Percentiles rank a stretch among this genome's conserved stretches.
These are phyloP conservation scores for Achlya flavicornis DNA, from an alignment of 2,888 invertebrate species.

Conservation along the genomic window DNA sequence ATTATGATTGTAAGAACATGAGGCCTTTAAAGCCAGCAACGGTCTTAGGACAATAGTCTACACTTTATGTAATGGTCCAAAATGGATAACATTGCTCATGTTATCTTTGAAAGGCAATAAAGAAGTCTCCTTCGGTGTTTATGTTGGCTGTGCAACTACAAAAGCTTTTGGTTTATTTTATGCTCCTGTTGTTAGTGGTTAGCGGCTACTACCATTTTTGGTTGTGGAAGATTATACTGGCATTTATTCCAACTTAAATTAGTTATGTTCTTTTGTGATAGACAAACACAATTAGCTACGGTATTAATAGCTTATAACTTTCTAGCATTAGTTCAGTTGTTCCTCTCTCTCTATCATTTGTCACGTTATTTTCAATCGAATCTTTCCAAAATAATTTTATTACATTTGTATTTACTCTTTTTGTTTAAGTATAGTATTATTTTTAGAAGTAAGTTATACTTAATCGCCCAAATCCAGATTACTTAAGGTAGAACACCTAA, in stretches of 20 bases:
- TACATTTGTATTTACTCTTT: too few relatives aligned
- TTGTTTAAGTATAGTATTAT: too few relatives aligned
- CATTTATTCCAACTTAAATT: neutral
- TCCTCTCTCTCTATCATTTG: too few relatives aligned
- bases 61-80: constrained; percentile 73
- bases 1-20: constrained; percentile 19
- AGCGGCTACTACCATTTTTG: constrained; percentile 4
- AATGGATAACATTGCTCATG: constrained; percentile 64
- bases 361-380: too few relatives aligned
- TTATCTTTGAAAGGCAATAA: constrained; percentile 73
- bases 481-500: too few relatives aligned
- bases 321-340: neutral
- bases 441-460: too few relatives aligned
- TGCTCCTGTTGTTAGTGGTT: constrained; percentile 2
- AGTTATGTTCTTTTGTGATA: neutral
- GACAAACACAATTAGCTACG: neutral
- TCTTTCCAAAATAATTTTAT: too few relatives aligned
- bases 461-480: neutral
- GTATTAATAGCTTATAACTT: too few relatives aligned
- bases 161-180: constrained; percentile 22
- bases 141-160: constrained; percentile 62
- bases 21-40: constrained; percentile 24
- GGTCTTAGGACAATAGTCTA: constrained; percentile 63
- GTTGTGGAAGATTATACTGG: neutral
- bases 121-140: constrained; percentile 69